phyloP scores from a whole-genome alignment of 2,888 invertebrate species.

The Kryphioiulus occultus region DNA sequence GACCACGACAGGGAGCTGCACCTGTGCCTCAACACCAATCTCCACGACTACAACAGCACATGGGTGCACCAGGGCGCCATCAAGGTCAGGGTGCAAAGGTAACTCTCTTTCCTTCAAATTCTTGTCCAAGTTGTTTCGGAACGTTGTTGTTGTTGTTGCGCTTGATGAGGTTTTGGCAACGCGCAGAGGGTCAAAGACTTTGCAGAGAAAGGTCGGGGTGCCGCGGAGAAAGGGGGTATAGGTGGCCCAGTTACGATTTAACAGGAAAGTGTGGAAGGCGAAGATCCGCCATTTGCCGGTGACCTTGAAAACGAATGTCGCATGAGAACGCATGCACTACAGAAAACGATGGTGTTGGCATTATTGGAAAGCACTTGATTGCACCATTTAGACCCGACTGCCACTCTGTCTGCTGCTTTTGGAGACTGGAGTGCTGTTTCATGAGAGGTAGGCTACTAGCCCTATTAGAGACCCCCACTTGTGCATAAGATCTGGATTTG shows the following conservation, averaged over 20 bases:
- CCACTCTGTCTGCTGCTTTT: no score
- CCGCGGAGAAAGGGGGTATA: not conserved
- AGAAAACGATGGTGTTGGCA: no score
- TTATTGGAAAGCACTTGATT: no score
- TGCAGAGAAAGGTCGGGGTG: not conserved
- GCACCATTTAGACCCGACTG: no score
- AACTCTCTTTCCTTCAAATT: not conserved
- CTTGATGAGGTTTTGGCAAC: no score
- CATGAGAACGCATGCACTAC: no score
- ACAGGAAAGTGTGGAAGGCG: not conserved
- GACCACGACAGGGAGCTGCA: not conserved
- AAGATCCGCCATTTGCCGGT: not conserved
- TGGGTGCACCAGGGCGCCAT: constrained; percentile 1
- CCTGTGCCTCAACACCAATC: constrained; percentile 24
- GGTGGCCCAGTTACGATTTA: not conserved
- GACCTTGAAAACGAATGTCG: not conserved
- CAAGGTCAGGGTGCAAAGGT: not conserved
- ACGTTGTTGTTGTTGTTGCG: no score
- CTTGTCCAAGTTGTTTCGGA: no score
- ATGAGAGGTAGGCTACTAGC: no score
- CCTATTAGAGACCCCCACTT: no score
- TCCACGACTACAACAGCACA: not conserved
- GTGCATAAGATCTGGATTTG: no score
- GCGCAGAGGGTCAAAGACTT: not conserved
- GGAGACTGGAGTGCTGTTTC: no score